These are phyloP conservation scores for Pangasius larnaudii DNA, from an alignment of 2,797 vertebrate species.

Conservation along the genomic window DNA sequence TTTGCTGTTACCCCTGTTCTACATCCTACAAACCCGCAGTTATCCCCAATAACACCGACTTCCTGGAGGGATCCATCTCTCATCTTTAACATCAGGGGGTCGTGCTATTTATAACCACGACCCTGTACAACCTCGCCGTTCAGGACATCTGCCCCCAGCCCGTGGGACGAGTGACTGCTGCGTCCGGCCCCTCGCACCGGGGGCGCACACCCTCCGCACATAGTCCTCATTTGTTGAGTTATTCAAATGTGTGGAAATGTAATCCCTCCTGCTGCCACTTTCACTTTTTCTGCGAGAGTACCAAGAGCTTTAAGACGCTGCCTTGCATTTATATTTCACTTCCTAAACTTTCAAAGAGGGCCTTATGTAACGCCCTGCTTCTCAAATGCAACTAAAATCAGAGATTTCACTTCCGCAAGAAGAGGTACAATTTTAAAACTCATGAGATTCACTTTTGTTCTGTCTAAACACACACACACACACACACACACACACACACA, in stretches of 20 bases:
- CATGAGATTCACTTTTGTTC: conserved; percentile 36
- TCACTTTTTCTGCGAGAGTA: conserved; percentile 17
- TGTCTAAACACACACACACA: conserved; percentile 11
- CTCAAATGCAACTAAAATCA: conserved; percentile 30
- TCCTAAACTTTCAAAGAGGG: conserved; percentile 47
- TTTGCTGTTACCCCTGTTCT: not conserved
- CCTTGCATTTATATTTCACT: conserved; percentile 52
- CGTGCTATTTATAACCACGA: conserved; percentile 46
- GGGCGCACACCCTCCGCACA: conserved; percentile 10
- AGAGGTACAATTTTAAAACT: conserved; percentile 29
- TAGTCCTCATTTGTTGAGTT: conserved; percentile 46
- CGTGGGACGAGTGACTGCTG: conserved; percentile 25
- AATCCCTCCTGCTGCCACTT: conserved; percentile 23
- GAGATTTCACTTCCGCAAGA: conserved; percentile 30
- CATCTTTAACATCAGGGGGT: conserved; percentile 46
- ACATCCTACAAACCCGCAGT: conserved; percentile 2
- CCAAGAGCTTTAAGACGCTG: conserved; percentile 32
- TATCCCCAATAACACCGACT: conserved; percentile 6
- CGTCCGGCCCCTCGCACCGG: not conserved
- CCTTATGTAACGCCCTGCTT: conserved; percentile 39
- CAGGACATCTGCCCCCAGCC: conserved; percentile 30
- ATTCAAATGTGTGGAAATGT: conserved; percentile 49
- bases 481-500: not conserved
- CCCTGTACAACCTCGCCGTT: conserved; percentile 12
- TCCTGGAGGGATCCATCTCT: conserved; percentile 46